A percentile compares a stretch with the other conserved stretches of the same genome.
Conservation (phyloP, 2,113 vertebrate species). For the Hepsetus odoe region DNA sequence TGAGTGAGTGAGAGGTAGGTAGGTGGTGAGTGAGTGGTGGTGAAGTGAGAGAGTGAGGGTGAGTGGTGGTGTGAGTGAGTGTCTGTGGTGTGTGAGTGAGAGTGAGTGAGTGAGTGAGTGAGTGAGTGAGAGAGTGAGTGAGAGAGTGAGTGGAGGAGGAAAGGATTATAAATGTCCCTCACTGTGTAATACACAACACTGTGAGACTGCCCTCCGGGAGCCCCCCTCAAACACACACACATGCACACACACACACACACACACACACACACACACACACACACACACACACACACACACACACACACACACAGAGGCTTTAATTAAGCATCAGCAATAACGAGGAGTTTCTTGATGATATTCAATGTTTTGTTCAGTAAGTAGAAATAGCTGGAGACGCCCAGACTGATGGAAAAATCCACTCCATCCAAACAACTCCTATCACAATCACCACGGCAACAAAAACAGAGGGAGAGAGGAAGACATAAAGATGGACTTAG, state of each 20-base stretch:
- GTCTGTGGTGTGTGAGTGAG: too few species aligned
- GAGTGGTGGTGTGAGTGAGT: background rate
- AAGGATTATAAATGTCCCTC: background rate
- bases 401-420: constrained; percentile 33
- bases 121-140: background rate
- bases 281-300: constrained; percentile 32
- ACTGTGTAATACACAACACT: constrained; percentile 17
- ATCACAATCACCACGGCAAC: constrained; percentile 30
- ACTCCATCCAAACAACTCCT: constrained; percentile 50
- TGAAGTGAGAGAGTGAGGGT: too few species aligned
- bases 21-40: too few species aligned
- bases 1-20: too few species aligned
- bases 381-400: constrained; percentile 58
- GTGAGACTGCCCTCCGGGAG: constrained; percentile 27
- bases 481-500: background rate
- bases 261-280: background rate
- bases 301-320: constrained; percentile 55
- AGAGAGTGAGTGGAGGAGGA: constrained; percentile 4
- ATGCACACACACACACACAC: constrained; percentile 44
- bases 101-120: background rate
- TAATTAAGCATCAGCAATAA: constrained; percentile 75
- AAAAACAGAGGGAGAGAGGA: background rate
- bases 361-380: constrained; percentile 68
- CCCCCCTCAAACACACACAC: background rate
- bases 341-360: constrained; percentile 61